Evolutionary conservation across 2,888 invertebrate species (phyloP).

Genomic region (Chouioia cunea): DNA sequence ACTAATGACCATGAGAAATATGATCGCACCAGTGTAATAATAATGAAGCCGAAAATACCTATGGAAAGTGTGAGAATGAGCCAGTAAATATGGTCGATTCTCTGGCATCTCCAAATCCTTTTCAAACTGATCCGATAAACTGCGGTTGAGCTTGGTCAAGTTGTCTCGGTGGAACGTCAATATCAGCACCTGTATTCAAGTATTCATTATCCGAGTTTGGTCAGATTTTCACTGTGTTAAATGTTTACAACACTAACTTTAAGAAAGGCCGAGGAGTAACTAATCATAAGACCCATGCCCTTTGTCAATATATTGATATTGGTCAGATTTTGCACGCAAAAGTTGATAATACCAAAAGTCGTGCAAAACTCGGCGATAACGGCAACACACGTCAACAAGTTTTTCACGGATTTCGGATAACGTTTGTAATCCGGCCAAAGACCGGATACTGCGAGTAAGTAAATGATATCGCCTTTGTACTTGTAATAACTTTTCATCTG

Average conservation of each 20-base stretch:
- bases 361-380: background rate
- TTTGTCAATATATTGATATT: slow-evolving; percentile 13
- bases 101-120: background rate
- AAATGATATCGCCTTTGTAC: background rate
- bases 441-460: background rate
- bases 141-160: background rate
- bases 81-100: slow-evolving; percentile 2
- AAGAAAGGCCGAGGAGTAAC: slow-evolving; percentile 34
- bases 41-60: background rate
- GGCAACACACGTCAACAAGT: background rate
- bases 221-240: no score
- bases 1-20: background rate
- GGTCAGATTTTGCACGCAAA: slow-evolving; percentile 5
- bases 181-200: background rate
- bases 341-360: background rate
- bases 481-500: slow-evolving; percentile 6
- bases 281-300: slow-evolving; percentile 38
- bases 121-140: background rate
- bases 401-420: background rate
- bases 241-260: background rate
- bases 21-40: background rate
- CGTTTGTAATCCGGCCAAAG: slow-evolving; percentile 4
- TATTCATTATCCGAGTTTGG: no score
- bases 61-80: background rate
- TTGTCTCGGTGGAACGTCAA: slow-evolving; percentile 5